Evolutionary conservation across 2,113 vertebrate genomes (phyloP).

Genomic region (Scatophagus argus): DNA sequence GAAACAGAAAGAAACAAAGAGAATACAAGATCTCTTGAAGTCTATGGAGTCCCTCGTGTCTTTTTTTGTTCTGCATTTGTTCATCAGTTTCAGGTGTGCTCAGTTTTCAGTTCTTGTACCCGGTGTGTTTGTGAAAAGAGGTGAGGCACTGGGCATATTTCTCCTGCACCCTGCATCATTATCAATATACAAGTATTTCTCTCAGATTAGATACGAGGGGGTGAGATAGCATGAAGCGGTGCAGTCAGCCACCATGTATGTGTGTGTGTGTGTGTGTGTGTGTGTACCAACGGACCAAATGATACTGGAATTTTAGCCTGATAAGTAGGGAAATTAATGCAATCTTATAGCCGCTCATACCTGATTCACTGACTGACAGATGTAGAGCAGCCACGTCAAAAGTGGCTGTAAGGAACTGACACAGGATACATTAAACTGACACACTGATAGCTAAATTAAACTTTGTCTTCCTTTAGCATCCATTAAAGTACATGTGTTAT

Average conservation of each 20-base stretch:
- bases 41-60: slow-evolving; percentile 52
- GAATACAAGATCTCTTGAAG: slow-evolving; percentile 60
- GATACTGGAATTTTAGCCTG: slow-evolving; percentile 30
- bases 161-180: slow-evolving; percentile 20
- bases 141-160: slow-evolving; percentile 43
- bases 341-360: slow-evolving; percentile 29
- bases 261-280: not conserved
- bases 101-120: slow-evolving; percentile 4
- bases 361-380: slow-evolving; percentile 28
- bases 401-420: not conserved
- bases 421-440: not conserved
- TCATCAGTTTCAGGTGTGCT: slow-evolving; percentile 39
- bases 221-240: not conserved
- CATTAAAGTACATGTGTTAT: not conserved
- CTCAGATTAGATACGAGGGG: slow-evolving; percentile 45
- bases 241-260: not conserved
- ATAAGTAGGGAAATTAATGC: slow-evolving; percentile 40
- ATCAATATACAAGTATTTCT: slow-evolving; percentile 49
- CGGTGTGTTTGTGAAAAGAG: slow-evolving; percentile 40
- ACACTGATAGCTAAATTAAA: slow-evolving; percentile 11
- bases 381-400: slow-evolving; percentile 17
- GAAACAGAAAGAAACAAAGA: slow-evolving; percentile 55
- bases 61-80: slow-evolving; percentile 64
- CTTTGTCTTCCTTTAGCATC: not conserved
- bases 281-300: not conserved